phyloP scores from a whole-genome alignment of 2,797 vertebrate species.

The Florisuga fusca region DNA sequence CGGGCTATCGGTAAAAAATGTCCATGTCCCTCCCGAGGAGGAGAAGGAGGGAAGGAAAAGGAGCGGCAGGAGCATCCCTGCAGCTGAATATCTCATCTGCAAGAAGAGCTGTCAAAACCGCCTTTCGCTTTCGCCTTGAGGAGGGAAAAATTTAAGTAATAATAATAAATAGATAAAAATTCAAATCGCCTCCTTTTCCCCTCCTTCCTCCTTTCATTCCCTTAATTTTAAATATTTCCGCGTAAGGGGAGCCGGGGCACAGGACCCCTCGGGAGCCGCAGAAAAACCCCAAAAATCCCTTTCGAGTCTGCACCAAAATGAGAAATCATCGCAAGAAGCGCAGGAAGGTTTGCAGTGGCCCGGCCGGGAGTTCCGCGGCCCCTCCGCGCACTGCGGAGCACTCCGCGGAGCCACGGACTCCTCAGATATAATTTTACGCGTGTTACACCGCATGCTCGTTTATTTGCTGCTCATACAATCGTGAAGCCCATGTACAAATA shows the following conservation, averaged over 20 bases:
- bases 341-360: not conserved
- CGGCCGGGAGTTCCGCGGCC: not conserved
- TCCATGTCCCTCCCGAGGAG: not conserved
- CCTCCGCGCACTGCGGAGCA: not conserved
- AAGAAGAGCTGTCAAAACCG: not conserved
- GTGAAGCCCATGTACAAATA: constrained; percentile 80
- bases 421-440: constrained; percentile 20
- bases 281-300: not conserved
- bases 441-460: constrained; percentile 51
- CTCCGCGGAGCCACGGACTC: not conserved
- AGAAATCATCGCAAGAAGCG: not conserved
- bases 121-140: not conserved
- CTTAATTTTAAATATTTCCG: not conserved
- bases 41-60: not conserved
- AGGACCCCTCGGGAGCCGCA: not conserved
- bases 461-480: constrained; percentile 73
- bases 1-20: not conserved
- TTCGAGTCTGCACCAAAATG: not conserved
- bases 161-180: not conserved
- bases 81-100: not conserved
- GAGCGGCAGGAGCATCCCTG: not conserved
- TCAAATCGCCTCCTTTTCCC: not conserved
- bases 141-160: accelerated
- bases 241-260: not conserved
- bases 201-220: not conserved